phyloP scores from a whole-genome alignment of 1,140 invertebrate genomes.

The Littorina saxatilis region DNA sequence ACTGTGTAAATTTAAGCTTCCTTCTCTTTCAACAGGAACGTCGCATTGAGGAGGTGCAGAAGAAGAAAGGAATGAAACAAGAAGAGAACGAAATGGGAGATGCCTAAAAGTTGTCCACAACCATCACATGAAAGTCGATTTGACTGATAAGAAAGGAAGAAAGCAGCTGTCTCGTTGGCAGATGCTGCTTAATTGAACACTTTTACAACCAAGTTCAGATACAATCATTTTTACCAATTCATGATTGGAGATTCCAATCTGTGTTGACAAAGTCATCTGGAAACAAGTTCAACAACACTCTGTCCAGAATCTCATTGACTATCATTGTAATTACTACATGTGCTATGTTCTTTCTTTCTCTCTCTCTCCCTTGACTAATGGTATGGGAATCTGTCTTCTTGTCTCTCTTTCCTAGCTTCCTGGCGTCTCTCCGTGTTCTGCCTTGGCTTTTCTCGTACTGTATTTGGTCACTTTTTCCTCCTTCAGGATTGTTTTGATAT shows the following conservation, averaged over 20 bases:
- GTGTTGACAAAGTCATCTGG: too few species aligned
- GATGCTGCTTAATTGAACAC: too few species aligned
- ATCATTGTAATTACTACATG: too few species aligned
- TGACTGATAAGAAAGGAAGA: not conserved
- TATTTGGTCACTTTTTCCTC: not conserved
- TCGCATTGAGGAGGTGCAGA: slow-evolving; percentile 88
- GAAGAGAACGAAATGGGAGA: slow-evolving; percentile 16
- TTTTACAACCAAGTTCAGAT: too few species aligned
- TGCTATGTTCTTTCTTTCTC: not conserved
- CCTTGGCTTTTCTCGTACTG: not conserved
- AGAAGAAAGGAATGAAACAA: slow-evolving; percentile 70
- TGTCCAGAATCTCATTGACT: too few species aligned
- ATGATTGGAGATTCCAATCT: too few species aligned
- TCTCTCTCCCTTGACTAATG: too few species aligned
- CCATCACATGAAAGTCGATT: not conserved
- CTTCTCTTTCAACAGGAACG: slow-evolving; percentile 88
- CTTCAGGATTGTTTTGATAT: too few species aligned
- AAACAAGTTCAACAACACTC: too few species aligned
- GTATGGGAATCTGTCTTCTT: not conserved
- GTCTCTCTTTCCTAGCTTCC: slow-evolving; percentile 13
- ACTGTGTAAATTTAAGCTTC: too few species aligned
- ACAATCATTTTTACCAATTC: too few species aligned
- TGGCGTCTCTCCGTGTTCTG: not conserved
- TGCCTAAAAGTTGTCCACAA: not conserved
- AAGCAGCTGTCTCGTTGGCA: not conserved